A percentile compares a stretch with the other conserved stretches of the same genome.
These are phyloP conservation scores for Xiphorhynchus elegans DNA, from an alignment of 2,113 vertebrate species.

Conservation along the genomic window DNA sequence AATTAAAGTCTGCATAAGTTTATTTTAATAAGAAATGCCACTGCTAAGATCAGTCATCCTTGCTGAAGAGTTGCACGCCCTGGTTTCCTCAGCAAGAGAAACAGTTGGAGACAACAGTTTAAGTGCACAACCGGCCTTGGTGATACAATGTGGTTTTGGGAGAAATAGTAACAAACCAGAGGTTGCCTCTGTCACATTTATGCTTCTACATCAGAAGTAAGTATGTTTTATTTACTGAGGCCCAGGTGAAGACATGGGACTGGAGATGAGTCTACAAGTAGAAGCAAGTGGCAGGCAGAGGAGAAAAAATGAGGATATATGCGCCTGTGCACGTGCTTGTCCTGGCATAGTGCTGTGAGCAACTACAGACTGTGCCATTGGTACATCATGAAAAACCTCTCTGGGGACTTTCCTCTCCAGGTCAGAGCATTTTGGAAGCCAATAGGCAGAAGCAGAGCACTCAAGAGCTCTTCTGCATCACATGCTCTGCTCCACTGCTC, in stretches of 20 bases:
- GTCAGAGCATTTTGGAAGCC: not conserved
- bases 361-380: not conserved
- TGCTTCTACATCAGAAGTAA: not conserved
- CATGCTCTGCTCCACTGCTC: not conserved
- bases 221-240: not conserved
- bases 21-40: not conserved
- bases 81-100: not conserved
- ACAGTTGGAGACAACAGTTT: not conserved
- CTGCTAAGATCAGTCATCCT: not conserved
- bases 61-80: not conserved
- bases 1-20: not conserved
- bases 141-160: not conserved
- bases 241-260: not conserved
- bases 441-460: not conserved
- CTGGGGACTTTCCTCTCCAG: accelerated
- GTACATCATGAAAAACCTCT: not conserved
- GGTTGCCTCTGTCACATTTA: not conserved
- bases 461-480: not conserved
- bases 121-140: not conserved
- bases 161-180: not conserved
- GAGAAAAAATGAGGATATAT: not conserved
- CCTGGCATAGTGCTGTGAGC: not conserved
- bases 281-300: not conserved
- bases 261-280: not conserved
- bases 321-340: too few species aligned